These are phyloP conservation scores for Eriocheir sinensis DNA, from an alignment of 1,140 invertebrate species.

Conservation along the genomic window DNA sequence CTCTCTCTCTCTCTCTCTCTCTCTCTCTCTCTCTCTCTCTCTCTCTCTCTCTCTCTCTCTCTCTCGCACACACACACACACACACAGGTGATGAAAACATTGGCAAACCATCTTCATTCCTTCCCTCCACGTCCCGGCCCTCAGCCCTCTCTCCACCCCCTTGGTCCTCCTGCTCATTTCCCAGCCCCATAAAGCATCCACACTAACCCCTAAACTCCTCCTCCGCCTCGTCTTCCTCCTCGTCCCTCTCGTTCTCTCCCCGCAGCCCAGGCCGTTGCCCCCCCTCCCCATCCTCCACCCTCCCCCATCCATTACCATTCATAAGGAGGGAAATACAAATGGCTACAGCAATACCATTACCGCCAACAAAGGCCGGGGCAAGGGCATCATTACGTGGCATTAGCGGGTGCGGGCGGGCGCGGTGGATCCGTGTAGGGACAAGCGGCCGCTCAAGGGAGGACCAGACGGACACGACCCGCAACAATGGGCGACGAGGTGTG, in stretches of 20 bases:
- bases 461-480: slow-evolving; percentile 49
- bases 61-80: background rate
- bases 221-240: background rate
- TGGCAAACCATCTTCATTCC: too few relatives aligned
- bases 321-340: slow-evolving; percentile 51
- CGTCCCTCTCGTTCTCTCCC: slow-evolving; percentile 4
- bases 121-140: background rate
- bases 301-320: slow-evolving; percentile 38
- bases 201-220: background rate
- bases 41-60: background rate
- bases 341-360: slow-evolving; percentile 60
- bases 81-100: too few relatives aligned
- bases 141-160: background rate
- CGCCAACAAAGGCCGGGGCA: slow-evolving; percentile 43
- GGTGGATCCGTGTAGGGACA: slow-evolving; percentile 61
- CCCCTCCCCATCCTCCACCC: background rate
- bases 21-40: background rate
- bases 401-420: slow-evolving; percentile 64
- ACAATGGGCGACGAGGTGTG: slow-evolving; percentile 71
- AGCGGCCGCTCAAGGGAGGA: slow-evolving; percentile 65
- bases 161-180: background rate
- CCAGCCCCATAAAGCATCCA: too few relatives aligned
- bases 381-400: slow-evolving; percentile 59
- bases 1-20: too few relatives aligned
- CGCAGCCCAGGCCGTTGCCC: background rate